Conservation (phyloP, 2,888 invertebrate species). For the Leucoma salicis region DNA sequence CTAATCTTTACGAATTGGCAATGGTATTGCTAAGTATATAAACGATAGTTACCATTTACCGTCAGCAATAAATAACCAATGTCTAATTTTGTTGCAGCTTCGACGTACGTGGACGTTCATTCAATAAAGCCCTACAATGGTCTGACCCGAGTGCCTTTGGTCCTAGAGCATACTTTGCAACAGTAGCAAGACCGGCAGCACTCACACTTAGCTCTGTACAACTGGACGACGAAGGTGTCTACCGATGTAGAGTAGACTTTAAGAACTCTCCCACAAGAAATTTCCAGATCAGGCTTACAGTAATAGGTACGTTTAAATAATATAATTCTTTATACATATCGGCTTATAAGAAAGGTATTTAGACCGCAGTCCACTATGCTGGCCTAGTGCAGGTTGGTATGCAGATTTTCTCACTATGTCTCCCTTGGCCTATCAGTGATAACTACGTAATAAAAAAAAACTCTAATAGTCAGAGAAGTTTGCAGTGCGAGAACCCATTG, state of each 20-base stretch:
- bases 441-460: too few species aligned
- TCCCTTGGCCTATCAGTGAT: too few species aligned
- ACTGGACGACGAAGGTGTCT: slow-evolving; percentile 92
- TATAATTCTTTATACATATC: not conserved
- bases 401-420: too few species aligned
- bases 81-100: slow-evolving; percentile 85
- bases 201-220: slow-evolving; percentile 92
- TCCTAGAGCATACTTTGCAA: slow-evolving; percentile 92
- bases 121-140: slow-evolving; percentile 91
- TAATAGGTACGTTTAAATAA: slow-evolving; percentile 89
- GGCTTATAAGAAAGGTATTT: too few species aligned
- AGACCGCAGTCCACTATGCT: too few species aligned
- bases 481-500: too few species aligned
- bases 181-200: slow-evolving; percentile 90
- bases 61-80: too few species aligned
- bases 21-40: too few species aligned
- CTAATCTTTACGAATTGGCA: too few species aligned
- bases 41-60: too few species aligned
- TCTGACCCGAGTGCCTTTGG: slow-evolving; percentile 92
- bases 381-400: too few species aligned
- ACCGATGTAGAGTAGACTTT: slow-evolving; percentile 95
- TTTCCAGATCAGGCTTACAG: slow-evolving; percentile 93
- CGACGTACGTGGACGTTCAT: slow-evolving; percentile 91
- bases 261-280: slow-evolving; percentile 94
- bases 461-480: too few species aligned